These are phyloP conservation scores for Mirza zaza DNA, from an alignment of 2,113 vertebrate genomes.

Conservation along the genomic window DNA sequence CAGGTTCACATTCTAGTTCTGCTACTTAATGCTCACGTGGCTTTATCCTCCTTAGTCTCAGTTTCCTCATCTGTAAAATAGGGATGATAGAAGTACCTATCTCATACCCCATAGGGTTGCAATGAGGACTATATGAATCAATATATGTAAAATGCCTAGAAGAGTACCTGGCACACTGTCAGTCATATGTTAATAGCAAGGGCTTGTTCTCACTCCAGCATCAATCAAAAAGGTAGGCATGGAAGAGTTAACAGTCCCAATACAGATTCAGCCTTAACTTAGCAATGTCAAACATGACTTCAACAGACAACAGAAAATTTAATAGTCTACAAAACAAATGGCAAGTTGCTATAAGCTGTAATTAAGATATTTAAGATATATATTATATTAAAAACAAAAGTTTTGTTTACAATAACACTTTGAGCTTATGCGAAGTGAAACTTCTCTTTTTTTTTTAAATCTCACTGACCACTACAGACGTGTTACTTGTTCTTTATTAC, in stretches of 20 bases:
- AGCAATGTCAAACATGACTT: not conserved
- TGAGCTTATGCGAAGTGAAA: not conserved
- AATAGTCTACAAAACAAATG: not conserved
- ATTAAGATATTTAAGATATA: not conserved
- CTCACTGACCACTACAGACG: not conserved
- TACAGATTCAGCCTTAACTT: not conserved
- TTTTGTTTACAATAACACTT: not conserved
- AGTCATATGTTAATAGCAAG: not conserved
- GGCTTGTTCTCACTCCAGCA: not conserved
- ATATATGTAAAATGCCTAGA: not conserved
- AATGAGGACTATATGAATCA: not conserved
- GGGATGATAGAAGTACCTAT: not conserved
- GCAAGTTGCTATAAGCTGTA: not conserved
- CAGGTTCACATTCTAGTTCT: not conserved
- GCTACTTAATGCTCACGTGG: not conserved
- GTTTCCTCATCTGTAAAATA: not conserved
- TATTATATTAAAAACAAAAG: not conserved
- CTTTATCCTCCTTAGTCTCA: not conserved
- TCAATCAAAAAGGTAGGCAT: not conserved
- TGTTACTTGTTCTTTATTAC: not conserved
- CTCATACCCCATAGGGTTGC: not conserved
- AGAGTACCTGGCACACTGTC: not conserved
- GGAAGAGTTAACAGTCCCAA: not conserved
- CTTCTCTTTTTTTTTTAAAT: not conserved
- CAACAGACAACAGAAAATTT: not conserved